Conservation (phyloP, 2,797 vertebrate genomes). For the Lepilemur ruficaudatus region DNA sequence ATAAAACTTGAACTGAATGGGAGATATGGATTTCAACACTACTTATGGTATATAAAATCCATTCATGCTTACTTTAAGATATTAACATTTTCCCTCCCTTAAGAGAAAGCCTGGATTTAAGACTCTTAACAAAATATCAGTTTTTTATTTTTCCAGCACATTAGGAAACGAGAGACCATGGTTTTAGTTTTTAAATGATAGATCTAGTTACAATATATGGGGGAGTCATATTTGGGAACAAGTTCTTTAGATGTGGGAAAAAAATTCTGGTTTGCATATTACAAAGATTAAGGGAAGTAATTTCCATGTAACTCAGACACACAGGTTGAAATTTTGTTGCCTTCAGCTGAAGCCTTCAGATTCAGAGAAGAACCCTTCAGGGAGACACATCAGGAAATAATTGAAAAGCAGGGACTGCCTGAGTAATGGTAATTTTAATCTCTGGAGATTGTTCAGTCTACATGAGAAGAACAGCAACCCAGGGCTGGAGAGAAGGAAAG, state of each 20-base stretch:
- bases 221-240: not conserved
- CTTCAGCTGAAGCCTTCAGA: not conserved
- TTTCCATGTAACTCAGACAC: not conserved
- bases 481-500: fast-evolving
- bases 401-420: not conserved
- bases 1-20: not conserved
- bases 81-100: not conserved
- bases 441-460: not conserved
- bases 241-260: not conserved
- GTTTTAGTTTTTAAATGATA: not conserved
- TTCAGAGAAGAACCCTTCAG: not conserved
- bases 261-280: no score
- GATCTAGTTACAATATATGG: not conserved
- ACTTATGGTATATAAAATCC: not conserved
- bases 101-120: not conserved
- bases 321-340: not conserved
- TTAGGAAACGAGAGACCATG: not conserved
- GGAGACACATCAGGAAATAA: not conserved
- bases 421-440: not conserved
- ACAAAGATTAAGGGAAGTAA: not conserved
- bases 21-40: not conserved
- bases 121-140: not conserved
- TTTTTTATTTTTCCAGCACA: not conserved
- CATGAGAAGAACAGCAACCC: not conserved
- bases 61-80: not conserved